Evolutionary conservation across 2,888 invertebrate genomes (phyloP), one percentile per base, ranked within the genome.

Genomic region (Rhagium mordax): DNA sequence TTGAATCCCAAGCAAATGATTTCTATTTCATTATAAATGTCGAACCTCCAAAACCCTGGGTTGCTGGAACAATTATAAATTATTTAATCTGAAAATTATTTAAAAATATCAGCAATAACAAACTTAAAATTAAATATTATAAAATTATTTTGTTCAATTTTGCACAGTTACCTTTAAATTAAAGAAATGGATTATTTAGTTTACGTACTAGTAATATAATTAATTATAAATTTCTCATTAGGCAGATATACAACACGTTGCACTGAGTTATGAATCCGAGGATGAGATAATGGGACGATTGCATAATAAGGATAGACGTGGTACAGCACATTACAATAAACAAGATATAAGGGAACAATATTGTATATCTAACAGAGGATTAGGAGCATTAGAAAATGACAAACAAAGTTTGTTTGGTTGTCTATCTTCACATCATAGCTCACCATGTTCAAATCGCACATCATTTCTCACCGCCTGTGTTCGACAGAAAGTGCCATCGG

Each of bases 331-430:
- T 61, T 97, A 97, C 90, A 96, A 96, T 74, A 94, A 96, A 85
- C 91, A 95, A 89, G 95, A 95, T 89, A 96, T 97, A 88, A 92
- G 95, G 81, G 97, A 97, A 86, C 97, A 97, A 89, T 97, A 97
- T 90, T 97, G 97, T 90, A 95, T 97, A 89, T 96, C 94, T 86
- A 95, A 94, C 89, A 93, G 96, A 86, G 96, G 96, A 88, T 89
- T 97, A 87, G 94, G 95, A 85, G 92, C 94, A 82, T 91, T 96
- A 84, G 96, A 96, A 84, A 89, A 82, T 85, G 87, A 89, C 83
- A 86, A 88, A 84, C 77, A 88, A 84, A 90, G 94, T 83, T 93
- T 96, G 87, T 96, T 96, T 88, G 96, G 96, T 81, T 97, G 96
- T 87, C 91, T 96, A 83, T 95, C 96, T 85, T 90, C 91, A 84